These are phyloP conservation scores for Pseudochirops cupreus DNA, from an alignment of 2,797 vertebrate species.

Conservation along the genomic window DNA sequence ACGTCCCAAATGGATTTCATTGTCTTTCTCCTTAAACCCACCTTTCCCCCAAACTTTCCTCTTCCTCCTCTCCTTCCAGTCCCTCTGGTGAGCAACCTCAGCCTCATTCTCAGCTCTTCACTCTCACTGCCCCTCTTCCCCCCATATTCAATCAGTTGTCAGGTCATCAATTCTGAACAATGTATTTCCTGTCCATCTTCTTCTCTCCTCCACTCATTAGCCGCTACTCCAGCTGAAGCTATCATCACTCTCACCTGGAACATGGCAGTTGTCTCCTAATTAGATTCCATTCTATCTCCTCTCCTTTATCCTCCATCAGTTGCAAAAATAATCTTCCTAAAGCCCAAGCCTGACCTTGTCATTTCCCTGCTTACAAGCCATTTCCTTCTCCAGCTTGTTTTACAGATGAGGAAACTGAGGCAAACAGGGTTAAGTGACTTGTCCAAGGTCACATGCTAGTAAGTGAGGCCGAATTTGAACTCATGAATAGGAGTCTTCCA, in stretches of 20 bases:
- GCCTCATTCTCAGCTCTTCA: background rate
- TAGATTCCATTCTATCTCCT: background rate
- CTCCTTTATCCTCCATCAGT: background rate
- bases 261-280: background rate
- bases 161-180: background rate
- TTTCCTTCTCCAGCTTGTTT: background rate
- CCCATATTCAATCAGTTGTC: background rate
- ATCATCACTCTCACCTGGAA: background rate
- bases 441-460: background rate
- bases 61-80: background rate
- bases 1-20: background rate
- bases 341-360: background rate
- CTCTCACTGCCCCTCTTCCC: background rate
- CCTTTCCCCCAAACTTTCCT: background rate
- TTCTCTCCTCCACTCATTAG: background rate
- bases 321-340: background rate
- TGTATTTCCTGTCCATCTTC: background rate
- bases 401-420: background rate
- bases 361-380: background rate
- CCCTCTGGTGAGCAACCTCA: background rate
- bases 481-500: background rate
- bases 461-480: background rate
- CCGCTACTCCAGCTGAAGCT: too few species aligned
- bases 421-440: background rate
- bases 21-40: background rate